A percentile compares a stretch with the other conserved stretches of the same genome.
These are phyloP conservation scores for Tympanuchus pallidicinctus DNA, from an alignment of 2,113 vertebrate genomes.

Conservation along the genomic window DNA sequence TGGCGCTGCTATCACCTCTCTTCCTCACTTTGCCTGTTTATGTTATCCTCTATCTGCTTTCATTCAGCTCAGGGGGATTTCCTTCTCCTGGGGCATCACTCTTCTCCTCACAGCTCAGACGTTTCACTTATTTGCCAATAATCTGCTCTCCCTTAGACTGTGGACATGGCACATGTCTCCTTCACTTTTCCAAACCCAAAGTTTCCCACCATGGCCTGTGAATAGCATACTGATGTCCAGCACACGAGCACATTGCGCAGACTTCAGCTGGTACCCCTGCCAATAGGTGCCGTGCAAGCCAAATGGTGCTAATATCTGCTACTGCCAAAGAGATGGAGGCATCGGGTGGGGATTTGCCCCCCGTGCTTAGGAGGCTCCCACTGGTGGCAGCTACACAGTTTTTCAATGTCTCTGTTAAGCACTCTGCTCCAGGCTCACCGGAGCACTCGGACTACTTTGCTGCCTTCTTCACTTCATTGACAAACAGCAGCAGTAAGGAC, in stretches of 20 bases:
- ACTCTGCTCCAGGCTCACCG: background rate
- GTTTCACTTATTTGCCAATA: slow-evolving; percentile 49
- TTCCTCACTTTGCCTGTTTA: slow-evolving; percentile 5
- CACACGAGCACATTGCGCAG: background rate
- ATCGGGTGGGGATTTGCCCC: background rate
- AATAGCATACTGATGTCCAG: background rate
- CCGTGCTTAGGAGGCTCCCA: background rate
- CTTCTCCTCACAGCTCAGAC: background rate
- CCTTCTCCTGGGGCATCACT: background rate
- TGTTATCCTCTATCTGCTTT: background rate
- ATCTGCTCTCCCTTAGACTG: background rate
- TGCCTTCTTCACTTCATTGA: background rate
- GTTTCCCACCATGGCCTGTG: background rate
- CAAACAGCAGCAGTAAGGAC: no score
- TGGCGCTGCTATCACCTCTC: rapidly evolving
- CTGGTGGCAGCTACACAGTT: background rate
- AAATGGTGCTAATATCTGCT: background rate
- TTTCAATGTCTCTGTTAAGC: background rate
- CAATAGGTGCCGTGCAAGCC: background rate
- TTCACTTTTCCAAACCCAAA: background rate
- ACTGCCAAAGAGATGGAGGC: background rate
- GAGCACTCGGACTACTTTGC: no score
- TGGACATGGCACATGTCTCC: background rate
- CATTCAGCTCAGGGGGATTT: slow-evolving; percentile 27
- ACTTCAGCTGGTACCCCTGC: background rate